These are phyloP conservation scores for Gerris lacustris DNA, from an alignment of 2,888 invertebrate species.

Conservation along the genomic window DNA sequence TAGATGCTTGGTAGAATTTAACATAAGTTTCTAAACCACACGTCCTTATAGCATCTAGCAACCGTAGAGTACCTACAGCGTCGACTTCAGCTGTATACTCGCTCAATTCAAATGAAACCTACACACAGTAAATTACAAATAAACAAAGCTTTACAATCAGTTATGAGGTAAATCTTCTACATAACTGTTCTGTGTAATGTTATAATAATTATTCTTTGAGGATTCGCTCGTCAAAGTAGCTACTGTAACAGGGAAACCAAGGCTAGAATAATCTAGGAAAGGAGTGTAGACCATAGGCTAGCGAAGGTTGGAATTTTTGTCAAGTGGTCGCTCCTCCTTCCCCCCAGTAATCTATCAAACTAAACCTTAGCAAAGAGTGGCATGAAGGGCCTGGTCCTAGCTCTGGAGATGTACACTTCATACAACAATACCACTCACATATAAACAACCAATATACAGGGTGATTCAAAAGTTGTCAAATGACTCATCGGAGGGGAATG, in stretches of 20 bases:
- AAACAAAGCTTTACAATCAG: neutral
- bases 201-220: neutral
- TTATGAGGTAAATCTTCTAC: neutral
- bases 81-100: constrained; percentile 99
- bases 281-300: too few relatives aligned
- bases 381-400: too few relatives aligned
- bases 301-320: too few relatives aligned
- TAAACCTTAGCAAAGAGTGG: too few relatives aligned
- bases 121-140: constrained; percentile 13
- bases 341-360: too few relatives aligned
- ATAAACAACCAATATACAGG: too few relatives aligned
- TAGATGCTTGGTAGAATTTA: constrained; percentile 89
- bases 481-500: too few relatives aligned
- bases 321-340: too few relatives aligned
- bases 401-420: too few relatives aligned
- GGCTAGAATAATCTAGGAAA: too few relatives aligned
- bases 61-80: constrained; percentile 80
- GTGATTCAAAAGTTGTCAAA: too few relatives aligned
- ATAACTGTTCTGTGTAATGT: neutral
- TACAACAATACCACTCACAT: too few relatives aligned
- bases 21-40: constrained; percentile 69
- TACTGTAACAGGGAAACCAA: neutral
- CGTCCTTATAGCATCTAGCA: constrained; percentile 83
- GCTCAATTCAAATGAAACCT: constrained; percentile 90
- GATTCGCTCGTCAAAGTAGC: neutral